A percentile compares a stretch with the other conserved stretches of the same genome.
These are phyloP conservation scores for Pedionomus torquatus DNA, from an alignment of 2,113 vertebrate genomes.

Conservation along the genomic window DNA sequence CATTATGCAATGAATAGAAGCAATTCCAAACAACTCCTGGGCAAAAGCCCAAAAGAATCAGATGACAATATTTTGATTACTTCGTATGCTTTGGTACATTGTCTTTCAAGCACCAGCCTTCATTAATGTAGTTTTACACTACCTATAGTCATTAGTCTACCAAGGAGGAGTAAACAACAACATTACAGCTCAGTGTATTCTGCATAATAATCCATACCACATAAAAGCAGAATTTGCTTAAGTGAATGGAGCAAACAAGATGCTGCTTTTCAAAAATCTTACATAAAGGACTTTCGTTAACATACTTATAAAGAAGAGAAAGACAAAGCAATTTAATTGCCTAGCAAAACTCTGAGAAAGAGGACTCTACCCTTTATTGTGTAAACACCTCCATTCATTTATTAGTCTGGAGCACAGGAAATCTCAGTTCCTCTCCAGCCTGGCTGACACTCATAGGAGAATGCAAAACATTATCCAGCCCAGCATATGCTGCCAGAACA, in stretches of 20 bases:
- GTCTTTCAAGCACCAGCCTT: neutral
- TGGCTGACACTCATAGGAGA: neutral
- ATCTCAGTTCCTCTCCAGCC: slow-evolving; percentile 31
- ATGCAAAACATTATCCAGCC: slow-evolving; percentile 14
- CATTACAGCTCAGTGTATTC: neutral
- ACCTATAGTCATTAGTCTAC: neutral
- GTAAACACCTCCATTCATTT: slow-evolving; percentile 15
- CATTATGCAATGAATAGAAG: slow-evolving; percentile 40
- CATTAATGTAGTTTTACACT: neutral
- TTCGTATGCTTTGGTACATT: neutral
- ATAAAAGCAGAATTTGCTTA: slow-evolving; percentile 26
- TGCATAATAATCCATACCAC: neutral
- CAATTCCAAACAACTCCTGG: slow-evolving; percentile 48
- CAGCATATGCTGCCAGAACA: neutral
- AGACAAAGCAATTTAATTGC: slow-evolving; percentile 34
- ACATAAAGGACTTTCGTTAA: neutral
- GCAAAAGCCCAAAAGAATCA: slow-evolving; percentile 62
- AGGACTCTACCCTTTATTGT: neutral
- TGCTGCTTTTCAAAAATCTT: neutral
- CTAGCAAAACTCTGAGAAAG: neutral
- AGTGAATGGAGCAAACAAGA: neutral
- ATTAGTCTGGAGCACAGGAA: slow-evolving; percentile 52
- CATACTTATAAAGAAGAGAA: neutral
- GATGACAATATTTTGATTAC: slow-evolving; percentile 53
- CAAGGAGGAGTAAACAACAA: neutral